These are phyloP conservation scores for Gnathonemus echidnorhynchus DNA, from an alignment of 2,113 vertebrate genomes.

Conservation along the genomic window DNA sequence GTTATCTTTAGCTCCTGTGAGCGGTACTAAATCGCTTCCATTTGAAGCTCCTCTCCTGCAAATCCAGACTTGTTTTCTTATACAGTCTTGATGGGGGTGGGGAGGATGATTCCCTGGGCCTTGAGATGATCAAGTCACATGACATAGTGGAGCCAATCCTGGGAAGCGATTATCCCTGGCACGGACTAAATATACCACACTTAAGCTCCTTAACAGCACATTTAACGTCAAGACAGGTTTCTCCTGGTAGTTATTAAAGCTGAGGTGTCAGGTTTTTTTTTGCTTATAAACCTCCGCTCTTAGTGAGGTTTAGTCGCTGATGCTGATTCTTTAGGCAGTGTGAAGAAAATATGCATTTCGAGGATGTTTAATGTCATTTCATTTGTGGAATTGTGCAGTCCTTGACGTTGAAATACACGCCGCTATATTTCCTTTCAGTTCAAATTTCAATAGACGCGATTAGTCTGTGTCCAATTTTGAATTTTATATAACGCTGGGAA, in stretches of 20 bases:
- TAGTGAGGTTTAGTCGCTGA: slow-evolving; percentile 45
- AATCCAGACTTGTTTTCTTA: background rate
- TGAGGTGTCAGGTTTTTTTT: slow-evolving; percentile 45
- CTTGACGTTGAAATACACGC: slow-evolving; percentile 42
- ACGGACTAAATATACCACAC: slow-evolving; percentile 41
- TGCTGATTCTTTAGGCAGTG: slow-evolving; percentile 37
- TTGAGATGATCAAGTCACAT: slow-evolving; percentile 23
- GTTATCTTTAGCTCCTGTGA: background rate
- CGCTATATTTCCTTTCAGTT: slow-evolving; percentile 33
- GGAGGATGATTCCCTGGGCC: slow-evolving; percentile 24
- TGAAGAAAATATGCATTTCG: slow-evolving; percentile 40
- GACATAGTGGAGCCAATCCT: slow-evolving; percentile 35
- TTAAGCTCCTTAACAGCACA: slow-evolving; percentile 46
- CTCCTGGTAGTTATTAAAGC: slow-evolving; percentile 35
- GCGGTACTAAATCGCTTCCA: background rate
- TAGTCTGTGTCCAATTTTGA: background rate
- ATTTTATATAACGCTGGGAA: background rate
- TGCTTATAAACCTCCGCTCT: slow-evolving; percentile 27
- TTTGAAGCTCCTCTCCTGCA: background rate
- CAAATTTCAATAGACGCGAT: slow-evolving; percentile 23
- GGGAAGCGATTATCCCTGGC: slow-evolving; percentile 37
- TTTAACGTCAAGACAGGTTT: slow-evolving; percentile 34
- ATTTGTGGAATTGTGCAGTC: slow-evolving; percentile 48
- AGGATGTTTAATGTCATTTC: slow-evolving; percentile 49
- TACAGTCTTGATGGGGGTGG: background rate